A percentile compares a stretch with the other conserved stretches of the same genome.
Conservation (phyloP, 2,797 vertebrate genomes). For the Typhlichthys eigenmanni region DNA sequence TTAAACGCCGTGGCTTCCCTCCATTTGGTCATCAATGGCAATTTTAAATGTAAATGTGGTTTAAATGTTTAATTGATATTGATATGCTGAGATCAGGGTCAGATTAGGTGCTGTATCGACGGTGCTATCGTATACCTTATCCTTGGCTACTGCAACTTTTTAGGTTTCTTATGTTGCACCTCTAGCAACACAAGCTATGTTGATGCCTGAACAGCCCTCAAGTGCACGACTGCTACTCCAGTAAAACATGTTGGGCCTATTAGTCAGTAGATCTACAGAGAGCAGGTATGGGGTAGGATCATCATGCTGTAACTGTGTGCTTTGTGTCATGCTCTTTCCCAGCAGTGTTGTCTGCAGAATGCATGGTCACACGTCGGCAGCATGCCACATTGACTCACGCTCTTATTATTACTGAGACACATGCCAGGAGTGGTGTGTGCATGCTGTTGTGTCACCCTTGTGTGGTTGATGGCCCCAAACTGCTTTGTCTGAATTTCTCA, state of each 20-base stretch:
- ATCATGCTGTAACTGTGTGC: no score
- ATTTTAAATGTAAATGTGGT: no score
- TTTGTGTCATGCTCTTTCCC: no score
- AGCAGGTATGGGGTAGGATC: no score
- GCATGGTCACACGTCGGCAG: conserved; percentile 9
- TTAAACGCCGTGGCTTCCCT: background rate
- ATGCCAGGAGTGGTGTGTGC: conserved; percentile 2
- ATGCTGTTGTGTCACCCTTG: background rate
- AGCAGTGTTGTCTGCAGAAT: background rate
- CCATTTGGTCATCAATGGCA: background rate
- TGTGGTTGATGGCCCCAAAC: background rate
- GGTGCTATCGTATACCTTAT: conserved; percentile 41
- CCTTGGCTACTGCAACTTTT: conserved; percentile 23
- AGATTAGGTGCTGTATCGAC: conserved; percentile 21
- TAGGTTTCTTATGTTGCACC: conserved; percentile 14
- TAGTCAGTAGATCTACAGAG: no score
- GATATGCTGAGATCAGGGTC: conserved; percentile 48
- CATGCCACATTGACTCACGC: conserved; percentile 1
- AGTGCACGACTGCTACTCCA: no score
- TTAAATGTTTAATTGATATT: background rate
- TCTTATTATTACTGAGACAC: background rate
- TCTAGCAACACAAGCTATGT: background rate
- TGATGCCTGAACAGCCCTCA: no score
- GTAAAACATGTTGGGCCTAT: no score
- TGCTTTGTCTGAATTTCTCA: background rate